Percentiles rank a stretch among this genome's conserved stretches.
Conservation (phyloP, 2,113 vertebrate species). For the Anthoscopus minutus region DNA sequence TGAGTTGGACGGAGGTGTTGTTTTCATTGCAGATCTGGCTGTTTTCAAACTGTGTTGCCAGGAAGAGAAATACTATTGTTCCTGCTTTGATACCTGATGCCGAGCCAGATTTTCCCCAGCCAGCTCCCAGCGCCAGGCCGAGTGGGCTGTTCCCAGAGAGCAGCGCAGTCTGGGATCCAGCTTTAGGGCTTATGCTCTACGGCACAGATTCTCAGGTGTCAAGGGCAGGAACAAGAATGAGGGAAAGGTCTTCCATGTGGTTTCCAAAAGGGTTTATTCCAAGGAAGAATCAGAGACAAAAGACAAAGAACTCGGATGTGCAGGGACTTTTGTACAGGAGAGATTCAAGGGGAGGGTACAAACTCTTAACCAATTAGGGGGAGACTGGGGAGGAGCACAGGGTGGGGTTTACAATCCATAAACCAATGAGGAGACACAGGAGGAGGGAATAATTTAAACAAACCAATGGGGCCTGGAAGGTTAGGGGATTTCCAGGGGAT, state of each 20-base stretch:
- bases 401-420: not conserved
- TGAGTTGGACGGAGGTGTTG: not conserved
- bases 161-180: not conserved
- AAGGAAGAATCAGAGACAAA: not conserved
- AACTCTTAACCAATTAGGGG: not conserved
- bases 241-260: not conserved
- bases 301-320: not conserved
- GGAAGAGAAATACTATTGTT: not conserved
- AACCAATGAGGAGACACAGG: too few species aligned
- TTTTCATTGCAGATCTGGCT: not conserved
- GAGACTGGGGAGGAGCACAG: not conserved
- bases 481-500: too few species aligned
- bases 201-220: not conserved
- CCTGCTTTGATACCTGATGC: not conserved
- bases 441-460: too few species aligned
- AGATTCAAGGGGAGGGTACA: not conserved
- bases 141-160: not conserved
- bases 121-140: too few species aligned
- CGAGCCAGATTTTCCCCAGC: too few species aligned
- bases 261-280: not conserved
- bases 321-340: not conserved
- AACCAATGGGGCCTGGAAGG: too few species aligned
- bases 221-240: not conserved
- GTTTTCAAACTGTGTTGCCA: not conserved
- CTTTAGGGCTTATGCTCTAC: not conserved